Conservation (phyloP, 1,140 invertebrate species). For the Drosophila carrolli region DNA sequence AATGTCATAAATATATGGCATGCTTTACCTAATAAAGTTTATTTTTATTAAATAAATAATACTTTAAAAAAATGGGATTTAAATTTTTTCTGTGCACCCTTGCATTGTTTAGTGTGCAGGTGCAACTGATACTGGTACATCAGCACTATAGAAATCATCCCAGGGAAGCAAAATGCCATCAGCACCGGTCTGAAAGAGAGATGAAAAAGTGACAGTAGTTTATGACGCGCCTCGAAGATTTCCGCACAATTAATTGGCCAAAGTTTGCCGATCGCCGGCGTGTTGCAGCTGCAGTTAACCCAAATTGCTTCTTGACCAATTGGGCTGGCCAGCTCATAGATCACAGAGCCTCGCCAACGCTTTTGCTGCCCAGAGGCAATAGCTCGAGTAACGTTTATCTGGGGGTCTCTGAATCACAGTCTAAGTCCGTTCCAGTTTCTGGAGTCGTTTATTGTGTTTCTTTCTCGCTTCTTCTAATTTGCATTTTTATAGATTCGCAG, state of each 20-base stretch:
- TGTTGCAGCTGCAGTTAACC: slow-evolving; percentile 72
- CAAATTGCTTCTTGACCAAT: slow-evolving; percentile 66
- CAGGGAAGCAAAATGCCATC: slow-evolving; percentile 19
- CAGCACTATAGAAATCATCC: slow-evolving; percentile 6
- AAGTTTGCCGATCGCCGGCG: slow-evolving; percentile 29
- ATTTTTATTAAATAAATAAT: neutral
- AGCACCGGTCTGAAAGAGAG: slow-evolving; percentile 30
- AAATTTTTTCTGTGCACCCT: slow-evolving; percentile 11
- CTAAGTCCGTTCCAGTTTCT: slow-evolving; percentile 57
- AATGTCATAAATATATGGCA: too few relatives aligned
- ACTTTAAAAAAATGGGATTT: too few relatives aligned
- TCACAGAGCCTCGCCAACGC: slow-evolving; percentile 26
- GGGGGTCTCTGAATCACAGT: slow-evolving; percentile 12
- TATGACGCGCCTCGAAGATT: slow-evolving; percentile 58
- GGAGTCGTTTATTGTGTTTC: slow-evolving; percentile 19
- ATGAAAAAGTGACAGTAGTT: slow-evolving; percentile 73
- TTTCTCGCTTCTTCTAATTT: slow-evolving; percentile 50
- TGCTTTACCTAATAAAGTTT: neutral
- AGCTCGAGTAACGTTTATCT: slow-evolving; percentile 65
- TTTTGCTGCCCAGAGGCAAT: slow-evolving; percentile 45
- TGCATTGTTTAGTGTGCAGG: slow-evolving; percentile 21
- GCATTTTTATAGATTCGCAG: slow-evolving; percentile 52
- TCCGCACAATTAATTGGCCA: slow-evolving; percentile 70
- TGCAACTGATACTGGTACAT: neutral
- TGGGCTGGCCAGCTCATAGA: slow-evolving; percentile 43